phyloP scores from a whole-genome alignment of 2,888 invertebrate genomes.

The Griposia aprilina region DNA sequence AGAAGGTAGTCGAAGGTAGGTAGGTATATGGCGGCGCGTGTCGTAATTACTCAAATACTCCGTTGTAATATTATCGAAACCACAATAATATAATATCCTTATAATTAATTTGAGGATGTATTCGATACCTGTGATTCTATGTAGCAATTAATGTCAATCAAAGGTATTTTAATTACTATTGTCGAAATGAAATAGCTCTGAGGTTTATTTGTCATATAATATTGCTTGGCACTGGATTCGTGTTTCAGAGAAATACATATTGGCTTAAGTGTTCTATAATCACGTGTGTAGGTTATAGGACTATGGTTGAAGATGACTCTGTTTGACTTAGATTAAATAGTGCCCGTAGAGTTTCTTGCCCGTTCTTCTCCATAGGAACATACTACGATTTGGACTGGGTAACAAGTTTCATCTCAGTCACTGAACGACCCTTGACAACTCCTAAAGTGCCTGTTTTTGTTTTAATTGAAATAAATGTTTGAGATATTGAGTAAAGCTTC shows the following conservation, averaged over 20 bases:
- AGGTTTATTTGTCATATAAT: constrained; percentile 8
- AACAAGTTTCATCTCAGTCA: too few species aligned
- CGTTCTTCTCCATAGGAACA: background rate
- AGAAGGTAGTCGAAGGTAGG: background rate
- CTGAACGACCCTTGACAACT: background rate
- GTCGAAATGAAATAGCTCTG: constrained; percentile 14
- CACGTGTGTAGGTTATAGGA: background rate
- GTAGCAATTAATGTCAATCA: constrained; percentile 39
- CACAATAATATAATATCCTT: background rate
- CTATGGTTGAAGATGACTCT: background rate
- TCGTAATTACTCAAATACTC: constrained; percentile 9
- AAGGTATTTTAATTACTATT: constrained; percentile 36
- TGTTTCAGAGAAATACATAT: background rate
- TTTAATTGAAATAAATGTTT: background rate
- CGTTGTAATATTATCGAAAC: constrained; percentile 8
- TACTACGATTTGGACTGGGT: background rate
- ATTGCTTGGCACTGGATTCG: background rate
- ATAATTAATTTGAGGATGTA: constrained; percentile 44
- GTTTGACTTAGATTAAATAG: background rate
- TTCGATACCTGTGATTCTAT: constrained; percentile 43
- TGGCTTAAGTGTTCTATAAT: background rate
- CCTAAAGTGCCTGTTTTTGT: background rate
- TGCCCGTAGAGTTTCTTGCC: background rate
- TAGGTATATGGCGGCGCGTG: background rate
- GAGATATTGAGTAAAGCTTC: background rate